These are phyloP conservation scores for Coelopa pilipes DNA, from an alignment of 2,888 invertebrate species.

Conservation along the genomic window DNA sequence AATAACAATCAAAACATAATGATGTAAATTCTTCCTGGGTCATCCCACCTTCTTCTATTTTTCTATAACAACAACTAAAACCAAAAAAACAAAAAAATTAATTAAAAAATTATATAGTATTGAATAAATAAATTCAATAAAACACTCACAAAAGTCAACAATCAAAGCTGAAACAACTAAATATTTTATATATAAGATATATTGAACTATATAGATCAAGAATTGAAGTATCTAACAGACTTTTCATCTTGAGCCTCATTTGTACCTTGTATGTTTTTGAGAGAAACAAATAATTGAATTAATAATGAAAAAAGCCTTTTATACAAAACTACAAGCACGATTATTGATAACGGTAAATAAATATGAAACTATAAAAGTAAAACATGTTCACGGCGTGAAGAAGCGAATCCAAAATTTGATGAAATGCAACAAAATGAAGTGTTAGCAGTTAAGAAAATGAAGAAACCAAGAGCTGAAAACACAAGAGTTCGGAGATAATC, in stretches of 20 bases:
- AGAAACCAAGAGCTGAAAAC: neutral
- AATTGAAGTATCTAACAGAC: conserved; percentile 48
- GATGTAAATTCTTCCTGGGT: conserved; percentile 61
- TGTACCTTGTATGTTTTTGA: conserved; percentile 56
- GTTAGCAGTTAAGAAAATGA: neutral
- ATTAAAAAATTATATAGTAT: conserved; percentile 41
- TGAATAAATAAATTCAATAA: conserved; percentile 34
- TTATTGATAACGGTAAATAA: conserved; percentile 37
- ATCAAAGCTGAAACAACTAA: conserved; percentile 17
- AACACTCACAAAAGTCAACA: conserved; percentile 27
- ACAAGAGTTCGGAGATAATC: conserved; percentile 2
- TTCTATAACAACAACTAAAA: conserved; percentile 54
- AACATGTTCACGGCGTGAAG: neutral
- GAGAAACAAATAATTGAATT: conserved; percentile 11
- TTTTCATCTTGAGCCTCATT: conserved; percentile 60
- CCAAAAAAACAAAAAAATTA: conserved; percentile 19
- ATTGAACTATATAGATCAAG: conserved; percentile 37
- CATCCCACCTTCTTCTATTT: conserved; percentile 66
- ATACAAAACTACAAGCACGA: conserved; percentile 39
- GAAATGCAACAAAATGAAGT: too few relatives aligned
- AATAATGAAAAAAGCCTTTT: conserved; percentile 36
- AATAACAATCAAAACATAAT: conserved; percentile 31
- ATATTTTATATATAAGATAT: conserved; percentile 42
- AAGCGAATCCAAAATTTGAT: too few relatives aligned
- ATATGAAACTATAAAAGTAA: neutral